Percentiles rank a stretch among this genome's conserved stretches.
phyloP scores from a whole-genome alignment of 1,140 invertebrate species.

The Halyomorpha halys region DNA sequence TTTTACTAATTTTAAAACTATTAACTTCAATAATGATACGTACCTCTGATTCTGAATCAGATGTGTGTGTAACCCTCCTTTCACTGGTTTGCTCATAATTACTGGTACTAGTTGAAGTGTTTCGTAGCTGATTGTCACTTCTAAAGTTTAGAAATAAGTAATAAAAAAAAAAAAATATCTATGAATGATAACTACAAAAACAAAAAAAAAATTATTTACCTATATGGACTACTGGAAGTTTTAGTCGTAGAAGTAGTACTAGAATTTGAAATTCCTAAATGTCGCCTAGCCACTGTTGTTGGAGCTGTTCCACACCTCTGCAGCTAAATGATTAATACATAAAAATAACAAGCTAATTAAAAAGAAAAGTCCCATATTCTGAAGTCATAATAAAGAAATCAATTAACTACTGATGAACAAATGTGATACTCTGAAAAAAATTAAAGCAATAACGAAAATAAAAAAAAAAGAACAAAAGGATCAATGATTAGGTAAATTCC shows the following conservation, averaged over 20 bases:
- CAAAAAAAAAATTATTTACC: constrained; percentile 35
- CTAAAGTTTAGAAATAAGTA: constrained; percentile 33
- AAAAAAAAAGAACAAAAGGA: too few relatives aligned
- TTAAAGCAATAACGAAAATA: too few relatives aligned
- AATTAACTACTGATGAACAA: too few relatives aligned
- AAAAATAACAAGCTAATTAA: too few relatives aligned
- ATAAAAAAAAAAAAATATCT: not conserved
- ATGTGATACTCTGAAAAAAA: too few relatives aligned
- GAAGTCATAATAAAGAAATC: too few relatives aligned
- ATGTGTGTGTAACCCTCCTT: constrained; percentile 29
- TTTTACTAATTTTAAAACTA: not conserved
- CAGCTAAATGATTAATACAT: not conserved
- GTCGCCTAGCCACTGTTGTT: constrained; percentile 45
- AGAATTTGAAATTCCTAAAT: constrained; percentile 89
- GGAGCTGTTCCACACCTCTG: constrained; percentile 6
- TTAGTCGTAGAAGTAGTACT: constrained; percentile 92
- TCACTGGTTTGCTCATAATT: constrained; percentile 51
- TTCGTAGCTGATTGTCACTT: constrained; percentile 66
- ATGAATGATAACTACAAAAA: too few relatives aligned
- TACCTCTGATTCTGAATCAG: constrained; percentile 34
- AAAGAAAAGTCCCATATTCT: too few relatives aligned
- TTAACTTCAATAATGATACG: constrained; percentile 1
- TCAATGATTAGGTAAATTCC: too few relatives aligned
- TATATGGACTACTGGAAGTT: constrained; percentile 83
- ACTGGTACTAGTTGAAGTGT: constrained; percentile 73